Conservation (phyloP, 2,797 vertebrate genomes). For the Distichodus sexfasciatus region DNA sequence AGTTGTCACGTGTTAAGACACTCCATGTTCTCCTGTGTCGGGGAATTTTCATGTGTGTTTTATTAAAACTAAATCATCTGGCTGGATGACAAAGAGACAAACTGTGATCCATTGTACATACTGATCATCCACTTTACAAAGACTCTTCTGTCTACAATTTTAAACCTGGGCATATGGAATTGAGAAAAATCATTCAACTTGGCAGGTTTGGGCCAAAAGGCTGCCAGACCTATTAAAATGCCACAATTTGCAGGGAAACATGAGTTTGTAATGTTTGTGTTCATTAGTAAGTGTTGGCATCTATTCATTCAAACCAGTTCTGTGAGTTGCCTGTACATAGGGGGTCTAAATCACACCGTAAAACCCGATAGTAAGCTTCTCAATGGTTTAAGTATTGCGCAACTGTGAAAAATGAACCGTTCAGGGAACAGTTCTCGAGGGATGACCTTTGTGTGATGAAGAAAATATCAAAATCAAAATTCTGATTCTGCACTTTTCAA, state of each 20-base stretch:
- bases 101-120: conserved; percentile 21
- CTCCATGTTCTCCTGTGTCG: not conserved
- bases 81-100: conserved; percentile 14
- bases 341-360: not conserved
- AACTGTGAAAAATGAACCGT: not conserved
- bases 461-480: too few relatives aligned
- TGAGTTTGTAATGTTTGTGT: conserved; percentile 20
- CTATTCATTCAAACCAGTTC: not conserved
- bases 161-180: not conserved
- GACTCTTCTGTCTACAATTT: conserved; percentile 6
- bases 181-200: conserved; percentile 3
- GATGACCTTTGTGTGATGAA: too few relatives aligned
- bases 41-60: not conserved
- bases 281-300: conserved; percentile 1
- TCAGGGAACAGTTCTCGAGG: too few relatives aligned
- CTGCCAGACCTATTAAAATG: conserved; percentile 7
- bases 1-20: not conserved
- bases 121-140: conserved; percentile 28
- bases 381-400: not conserved
- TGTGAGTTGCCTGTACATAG: not conserved
- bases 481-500: too few relatives aligned
- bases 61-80: conserved; percentile 1
- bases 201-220: conserved; percentile 12
- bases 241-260: conserved; percentile 20
- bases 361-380: not conserved